A percentile compares a stretch with the other conserved stretches of the same genome.
Evolutionary conservation across 2,113 vertebrate species (phyloP).

Genomic region (Bubo scandiacus): DNA sequence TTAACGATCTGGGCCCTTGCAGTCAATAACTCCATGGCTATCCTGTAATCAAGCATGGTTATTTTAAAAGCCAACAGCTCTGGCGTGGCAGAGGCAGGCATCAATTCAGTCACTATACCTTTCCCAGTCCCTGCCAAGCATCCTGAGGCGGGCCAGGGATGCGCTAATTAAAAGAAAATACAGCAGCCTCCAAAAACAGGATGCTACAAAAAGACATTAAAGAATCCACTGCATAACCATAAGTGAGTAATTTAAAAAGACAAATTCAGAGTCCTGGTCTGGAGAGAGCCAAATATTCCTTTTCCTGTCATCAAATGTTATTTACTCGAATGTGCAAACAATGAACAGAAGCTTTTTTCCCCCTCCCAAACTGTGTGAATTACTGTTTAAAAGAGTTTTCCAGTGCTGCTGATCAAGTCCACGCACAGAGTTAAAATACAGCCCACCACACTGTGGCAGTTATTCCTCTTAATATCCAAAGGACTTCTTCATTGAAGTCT

Average conservation of each 20-base stretch:
- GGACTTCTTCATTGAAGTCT: neutral
- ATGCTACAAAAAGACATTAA: neutral
- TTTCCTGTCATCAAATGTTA: constrained; percentile 56
- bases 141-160: neutral
- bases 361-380: neutral
- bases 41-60: neutral
- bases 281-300: constrained; percentile 29
- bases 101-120: constrained; percentile 1
- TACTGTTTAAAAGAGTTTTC: constrained; percentile 17
- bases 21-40: neutral
- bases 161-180: neutral
- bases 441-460: neutral
- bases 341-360: constrained; percentile 30
- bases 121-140: neutral
- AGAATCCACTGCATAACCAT: neutral
- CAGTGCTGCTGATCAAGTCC: neutral
- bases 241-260: constrained; percentile 44
- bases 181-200: neutral
- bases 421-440: neutral
- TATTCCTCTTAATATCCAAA: neutral
- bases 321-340: constrained; percentile 59
- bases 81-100: neutral
- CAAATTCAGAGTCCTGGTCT: constrained; percentile 30
- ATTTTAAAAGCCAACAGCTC: neutral
- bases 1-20: neutral